Evolutionary conservation across 2,888 invertebrate species (phyloP).

Genomic region (Drosophila robusta): DNA sequence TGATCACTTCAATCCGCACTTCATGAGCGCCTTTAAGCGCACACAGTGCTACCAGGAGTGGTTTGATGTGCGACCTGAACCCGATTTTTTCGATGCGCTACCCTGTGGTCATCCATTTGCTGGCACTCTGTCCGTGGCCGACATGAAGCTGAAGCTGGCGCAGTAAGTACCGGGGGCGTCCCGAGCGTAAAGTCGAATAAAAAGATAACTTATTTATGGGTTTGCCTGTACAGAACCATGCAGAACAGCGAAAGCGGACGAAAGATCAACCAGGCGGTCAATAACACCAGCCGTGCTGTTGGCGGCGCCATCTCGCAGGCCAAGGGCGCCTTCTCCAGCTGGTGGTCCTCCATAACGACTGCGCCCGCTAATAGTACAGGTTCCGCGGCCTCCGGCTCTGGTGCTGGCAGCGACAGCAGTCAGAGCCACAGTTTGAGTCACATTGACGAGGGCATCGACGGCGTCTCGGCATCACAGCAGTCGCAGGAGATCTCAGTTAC

Average conservation of each 20-base stretch:
- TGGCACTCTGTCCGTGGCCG: slow-evolving; percentile 96
- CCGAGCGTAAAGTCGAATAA: neutral
- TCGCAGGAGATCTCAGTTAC: slow-evolving; percentile 76
- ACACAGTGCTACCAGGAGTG: slow-evolving; percentile 96
- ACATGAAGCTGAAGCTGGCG: slow-evolving; percentile 96
- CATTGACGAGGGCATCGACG: slow-evolving; percentile 50
- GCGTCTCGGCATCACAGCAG: slow-evolving; percentile 32
- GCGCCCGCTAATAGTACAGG: slow-evolving; percentile 82
- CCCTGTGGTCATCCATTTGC: slow-evolving; percentile 96
- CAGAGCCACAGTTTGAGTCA: slow-evolving; percentile 14
- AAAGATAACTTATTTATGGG: neutral
- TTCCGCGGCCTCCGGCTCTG: slow-evolving; percentile 18
- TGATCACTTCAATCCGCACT: slow-evolving; percentile 94
- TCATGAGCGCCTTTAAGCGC: slow-evolving; percentile 93
- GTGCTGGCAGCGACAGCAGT: slow-evolving; percentile 23
- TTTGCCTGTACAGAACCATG: slow-evolving; percentile 90
- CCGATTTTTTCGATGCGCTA: slow-evolving; percentile 89
- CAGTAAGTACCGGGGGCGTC: slow-evolving; percentile 88
- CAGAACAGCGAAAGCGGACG: slow-evolving; percentile 97
- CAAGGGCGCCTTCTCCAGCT: slow-evolving; percentile 92
- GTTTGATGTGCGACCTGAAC: slow-evolving; percentile 88
- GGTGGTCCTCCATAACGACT: slow-evolving; percentile 92
- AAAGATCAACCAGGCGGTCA: slow-evolving; percentile 96
- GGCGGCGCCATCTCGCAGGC: slow-evolving; percentile 95
- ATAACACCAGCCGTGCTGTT: slow-evolving; percentile 95